Conservation (phyloP, 2,888 invertebrate genomes). For the Drosophila tripunctata region DNA sequence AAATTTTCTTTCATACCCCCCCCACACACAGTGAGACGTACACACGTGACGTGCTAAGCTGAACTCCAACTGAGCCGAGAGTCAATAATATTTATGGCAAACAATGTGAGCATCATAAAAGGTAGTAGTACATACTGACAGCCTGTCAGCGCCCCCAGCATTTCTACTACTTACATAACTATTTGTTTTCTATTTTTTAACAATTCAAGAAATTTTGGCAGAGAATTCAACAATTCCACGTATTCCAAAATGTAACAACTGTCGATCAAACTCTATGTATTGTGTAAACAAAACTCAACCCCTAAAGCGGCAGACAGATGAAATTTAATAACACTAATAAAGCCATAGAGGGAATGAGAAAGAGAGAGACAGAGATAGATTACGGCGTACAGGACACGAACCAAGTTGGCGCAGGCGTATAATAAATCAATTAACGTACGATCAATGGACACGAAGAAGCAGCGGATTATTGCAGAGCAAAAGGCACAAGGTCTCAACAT, state of each 20-base stretch:
- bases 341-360: slow-evolving; percentile 36
- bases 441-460: slow-evolving; percentile 44
- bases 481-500: too few species aligned
- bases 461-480: slow-evolving; percentile 37
- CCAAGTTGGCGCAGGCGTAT: slow-evolving; percentile 68
- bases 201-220: slow-evolving; percentile 10
- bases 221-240: slow-evolving; percentile 36
- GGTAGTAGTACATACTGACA: slow-evolving; percentile 15
- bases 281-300: slow-evolving; percentile 41
- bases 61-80: slow-evolving; percentile 5
- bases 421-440: slow-evolving; percentile 70
- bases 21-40: not conserved
- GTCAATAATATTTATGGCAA: slow-evolving; percentile 35
- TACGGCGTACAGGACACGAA: slow-evolving; percentile 27
- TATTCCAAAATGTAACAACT: slow-evolving; percentile 66
- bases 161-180: slow-evolving; percentile 7
- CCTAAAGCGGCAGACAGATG: slow-evolving; percentile 47
- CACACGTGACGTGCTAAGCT: slow-evolving; percentile 17
- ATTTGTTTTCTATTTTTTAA: slow-evolving; percentile 45
- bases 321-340: slow-evolving; percentile 76
- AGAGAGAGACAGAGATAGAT: not conserved
- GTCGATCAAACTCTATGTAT: slow-evolving; percentile 36
- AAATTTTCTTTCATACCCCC: slow-evolving; percentile 20
- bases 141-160: slow-evolving; percentile 38
- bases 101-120: slow-evolving; percentile 26